Base-by-base conservation (phyloP, 2,113 vertebrate genomes). In the Lucifuga dentata region DNA sequence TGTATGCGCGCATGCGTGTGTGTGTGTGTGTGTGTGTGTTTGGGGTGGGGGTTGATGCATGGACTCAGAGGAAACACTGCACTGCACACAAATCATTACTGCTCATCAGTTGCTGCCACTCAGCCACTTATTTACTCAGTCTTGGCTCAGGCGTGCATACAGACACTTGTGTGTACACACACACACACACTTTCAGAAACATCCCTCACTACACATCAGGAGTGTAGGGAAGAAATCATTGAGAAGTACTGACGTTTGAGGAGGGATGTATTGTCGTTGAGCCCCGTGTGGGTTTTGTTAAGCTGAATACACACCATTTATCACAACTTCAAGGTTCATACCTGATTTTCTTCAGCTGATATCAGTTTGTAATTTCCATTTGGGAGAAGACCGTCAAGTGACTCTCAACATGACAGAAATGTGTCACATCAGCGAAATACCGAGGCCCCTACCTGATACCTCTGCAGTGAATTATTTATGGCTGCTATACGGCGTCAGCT, bases 31-130 rank as follows among this genome's bases (percentile, higher is more conserved):
- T 19, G 43, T 45, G 43, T 44, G 68, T 60, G 38, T 63, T 68
- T 11, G 51, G 19, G 65, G 65, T 38, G 72, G 67, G 53, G 52
- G 11, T 48, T 23, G 45, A 65, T 63, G 71, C 49, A 26, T 16
- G 62, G 70, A 83, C 80, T 64, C 75, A 1, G 21, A 76, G 74
- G 50, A 55, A 68, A 51, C 68, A 67, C 68, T 70, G 68, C 68
- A 51, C 68, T 71, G 81, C 73, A 83, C 85, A 88, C 88, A 90
- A 86, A 91, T 90, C 89, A 89, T 92, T 90, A 87, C 75, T 61
- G 78, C 78, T 90, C 87, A 87, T 91, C 86, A 87, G 79, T 21
- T 50, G 69, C 77, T 87, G 87, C 85, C 90, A 85, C 79, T 87
- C 84, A 66, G 72, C 48, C 76, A 67, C 80, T 76, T 80, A 79